Percentiles rank a stretch among this genome's conserved stretches.
phyloP scores from a whole-genome alignment of 2,797 vertebrate genomes.

The Acipenser oxyrinchus region DNA sequence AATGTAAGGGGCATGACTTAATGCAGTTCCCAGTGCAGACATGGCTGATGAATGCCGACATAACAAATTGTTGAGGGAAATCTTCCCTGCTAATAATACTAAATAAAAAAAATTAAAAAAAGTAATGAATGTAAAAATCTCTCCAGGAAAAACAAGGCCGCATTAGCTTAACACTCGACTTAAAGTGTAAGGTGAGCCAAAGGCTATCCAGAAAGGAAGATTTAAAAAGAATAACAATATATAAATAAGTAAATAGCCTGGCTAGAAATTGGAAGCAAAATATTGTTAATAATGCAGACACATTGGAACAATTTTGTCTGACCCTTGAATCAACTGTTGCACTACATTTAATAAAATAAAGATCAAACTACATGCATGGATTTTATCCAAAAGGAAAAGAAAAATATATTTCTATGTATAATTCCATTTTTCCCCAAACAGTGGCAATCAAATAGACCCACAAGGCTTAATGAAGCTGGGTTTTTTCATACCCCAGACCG shows the following conservation, averaged over 20 bases:
- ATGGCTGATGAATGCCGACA: not conserved
- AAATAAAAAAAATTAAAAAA: conserved; percentile 12
- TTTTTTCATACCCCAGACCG: conserved; percentile 16
- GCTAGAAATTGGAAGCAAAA: conserved; percentile 23
- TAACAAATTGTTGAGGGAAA: not conserved
- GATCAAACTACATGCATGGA: conserved; percentile 23
- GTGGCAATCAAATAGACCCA: conserved; percentile 24
- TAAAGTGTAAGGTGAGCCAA: conserved; percentile 6
- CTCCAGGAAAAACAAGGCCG: not conserved
- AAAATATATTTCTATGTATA: conserved; percentile 12
- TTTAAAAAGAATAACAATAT: not conserved
- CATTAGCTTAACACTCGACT: not conserved
- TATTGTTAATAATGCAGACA: conserved; percentile 20
- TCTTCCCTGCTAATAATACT: not conserved
- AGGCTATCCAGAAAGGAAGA: not conserved
- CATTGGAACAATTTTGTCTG: conserved; percentile 24
- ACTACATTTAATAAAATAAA: conserved; percentile 22
- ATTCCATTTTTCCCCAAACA: conserved; percentile 21
- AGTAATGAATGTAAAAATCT: conserved; percentile 9
- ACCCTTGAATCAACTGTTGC: conserved; percentile 23
- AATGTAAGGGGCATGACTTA: too few relatives aligned
- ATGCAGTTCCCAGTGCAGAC: too few relatives aligned
- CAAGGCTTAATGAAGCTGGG: conserved; percentile 14
- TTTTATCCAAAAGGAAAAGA: conserved; percentile 16
- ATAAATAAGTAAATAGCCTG: conserved; percentile 2